Base-by-base conservation (phyloP, 2,888 invertebrate genomes). In the Resseliella maxima region DNA sequence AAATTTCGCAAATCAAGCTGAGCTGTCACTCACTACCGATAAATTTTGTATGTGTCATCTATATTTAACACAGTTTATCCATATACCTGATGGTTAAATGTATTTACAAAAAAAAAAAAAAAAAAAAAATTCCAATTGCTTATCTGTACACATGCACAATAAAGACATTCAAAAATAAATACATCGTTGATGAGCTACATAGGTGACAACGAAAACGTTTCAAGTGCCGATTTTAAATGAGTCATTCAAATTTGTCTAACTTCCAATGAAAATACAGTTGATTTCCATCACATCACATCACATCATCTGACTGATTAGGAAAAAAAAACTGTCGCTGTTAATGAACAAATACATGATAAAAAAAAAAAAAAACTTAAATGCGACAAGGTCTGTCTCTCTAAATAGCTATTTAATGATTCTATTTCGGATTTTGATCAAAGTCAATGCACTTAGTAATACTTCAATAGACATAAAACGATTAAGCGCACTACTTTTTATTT, bases 21-120 rank as follows among this genome's bases (percentile, higher is more conserved):
- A 50, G 50, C 50, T 50, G 18, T 12, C n/a, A 50, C 18, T 59
- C 59, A 2, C 15, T 24, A 24, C 59, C 59, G n/a, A 59, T 59
- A 59, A 59, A 59, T 59, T n/a, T 59, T 59, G 59, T 59, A 59
- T 59, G 59, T 72, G 72, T 72, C 72, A 15, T 31, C 83, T 38
- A 83, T 83, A 83, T 83, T 83, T 83, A 83, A 83, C 38, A 83
- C 83, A 83, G 24, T 83, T 83, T n/a, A 38, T 83, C 83, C 38
- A 83, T 83, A 38, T 83, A 38, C 21, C n/a, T n/a, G n/a, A n/a
- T n/a, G n/a, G n/a, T n/a, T n/a, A n/a, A n/a, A n/a, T n/a, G n/a
- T n/a, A n/a, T 41, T 41, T 41, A 41, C 12, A 5, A 12, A 41
- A 41, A 8, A 12, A 41, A 41, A 41, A 12, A 41, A 41, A 41